Evolutionary conservation across 2,797 vertebrate species (phyloP), one percentile per base, ranked within the genome.

Genomic region (Anabacerthia variegaticeps): DNA sequence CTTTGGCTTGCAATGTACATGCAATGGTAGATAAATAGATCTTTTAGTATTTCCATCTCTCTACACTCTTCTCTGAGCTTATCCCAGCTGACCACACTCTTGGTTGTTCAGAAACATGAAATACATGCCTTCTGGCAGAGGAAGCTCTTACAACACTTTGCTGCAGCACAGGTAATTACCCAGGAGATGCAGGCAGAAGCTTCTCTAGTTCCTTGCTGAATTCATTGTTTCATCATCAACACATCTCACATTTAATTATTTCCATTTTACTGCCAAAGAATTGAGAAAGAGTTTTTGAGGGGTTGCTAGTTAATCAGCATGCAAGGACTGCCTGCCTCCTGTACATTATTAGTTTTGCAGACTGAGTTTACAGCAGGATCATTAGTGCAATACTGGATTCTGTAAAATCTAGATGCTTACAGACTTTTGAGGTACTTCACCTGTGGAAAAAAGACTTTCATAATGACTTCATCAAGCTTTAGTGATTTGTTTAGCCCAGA

Each of bases 161-260:
- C 67, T 85, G 43, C 26, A 73, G 56, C 66, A 37, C 41, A 48
- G 37, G 54, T 66, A 92, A 89, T 94, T 91, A 89, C 75, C 63
- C 13, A 4, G 78, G 82, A 80, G 74, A 63, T 71, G 32, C n/a
- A 81, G 79, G 74, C 48, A 46, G 52, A n/a, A 78, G 39, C 16
- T 71, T 91, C 62, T 93, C 61, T 74, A 74, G 49, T 74, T 95
- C 90, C 78, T 95, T 88, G 69, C 52, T 63, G 74, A 92, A 84
- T 92, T 91, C 74, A 62, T 5, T 72, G 58, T 89, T 87, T 87
- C 43, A 71, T 88, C 49, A 51, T 81, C 13, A 32, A 56, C 37
- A 83, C 58, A 74, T 63, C 39, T 78, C 86, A 74, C 61, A 75
- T 84, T 89, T 90, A 86, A 88, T 93, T 89, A 21, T 95, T 95